Base-by-base conservation (phyloP, 1,140 invertebrate genomes). In the Leptestheria dahalacensis region DNA sequence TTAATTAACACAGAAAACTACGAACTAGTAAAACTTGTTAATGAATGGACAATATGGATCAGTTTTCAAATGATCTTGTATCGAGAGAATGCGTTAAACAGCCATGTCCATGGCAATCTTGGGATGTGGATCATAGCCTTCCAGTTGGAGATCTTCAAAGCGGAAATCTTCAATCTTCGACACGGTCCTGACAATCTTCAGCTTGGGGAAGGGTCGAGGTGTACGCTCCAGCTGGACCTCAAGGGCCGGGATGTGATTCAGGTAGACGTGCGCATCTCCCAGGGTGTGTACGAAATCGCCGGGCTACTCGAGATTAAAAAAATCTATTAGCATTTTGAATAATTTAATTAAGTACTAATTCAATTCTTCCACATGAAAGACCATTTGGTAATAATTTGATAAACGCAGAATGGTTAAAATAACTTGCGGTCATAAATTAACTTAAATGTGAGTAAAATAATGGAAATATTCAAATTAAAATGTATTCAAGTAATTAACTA, bases 21-120 rank as follows among this genome's bases (percentile, higher is more conserved):
- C n/a, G n/a, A n/a, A n/a, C n/a, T n/a, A n/a, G n/a, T n/a, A n/a
- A n/a, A n/a, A n/a, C n/a, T n/a, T n/a, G n/a, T n/a, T n/a, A n/a
- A n/a, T n/a, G n/a, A 41, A 15, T 41, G 33, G 6, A 41, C 33
- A 9, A 9, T 41, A 9, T 41, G 6, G 33, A n/a, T 15, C 33
- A 41, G 6, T 41, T 41, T 41, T 41, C 15, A 6, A 15, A 9
- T 41, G 6, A 41, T 41, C 15, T 41, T 6, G 6, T 9, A 41
- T 9, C 15, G 6, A 9, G 33, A 41, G 15, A 15, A 41, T 9
- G 33, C 6, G 6, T 83, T 77, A 98, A 48, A 98, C 87, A 64
- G 96, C 92, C 95, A 99, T 97, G 68, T 86, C 77, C 94, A 99
- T 97, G 58, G 79, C 77, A 64, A 99, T 89, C 73, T 88, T 91